phyloP scores from a whole-genome alignment of 2,888 invertebrate genomes.

The Cataglyphis cursor region DNA sequence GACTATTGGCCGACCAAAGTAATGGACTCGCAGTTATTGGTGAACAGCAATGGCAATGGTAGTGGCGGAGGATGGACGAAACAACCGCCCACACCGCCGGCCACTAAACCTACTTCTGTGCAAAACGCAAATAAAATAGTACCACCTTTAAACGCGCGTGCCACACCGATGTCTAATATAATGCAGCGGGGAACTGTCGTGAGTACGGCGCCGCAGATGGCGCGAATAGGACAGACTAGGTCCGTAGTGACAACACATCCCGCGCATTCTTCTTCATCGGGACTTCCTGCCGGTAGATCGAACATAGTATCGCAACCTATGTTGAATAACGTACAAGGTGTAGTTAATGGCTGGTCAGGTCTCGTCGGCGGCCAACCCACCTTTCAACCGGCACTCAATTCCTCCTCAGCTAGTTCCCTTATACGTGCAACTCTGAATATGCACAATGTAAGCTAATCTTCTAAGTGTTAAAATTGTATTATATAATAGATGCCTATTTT shows the following conservation, averaged over 20 bases:
- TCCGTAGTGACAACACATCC: constrained; percentile 80
- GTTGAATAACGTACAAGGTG: constrained; percentile 84
- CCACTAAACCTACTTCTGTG: constrained; percentile 81
- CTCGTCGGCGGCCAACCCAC: constrained; percentile 87
- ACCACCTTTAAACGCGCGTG: constrained; percentile 75
- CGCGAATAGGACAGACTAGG: constrained; percentile 83
- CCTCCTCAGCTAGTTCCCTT: constrained; percentile 83
- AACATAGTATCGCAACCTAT: constrained; percentile 81
- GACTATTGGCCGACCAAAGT: constrained; percentile 98
- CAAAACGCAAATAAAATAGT: constrained; percentile 80
- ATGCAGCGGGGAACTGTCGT: constrained; percentile 79
- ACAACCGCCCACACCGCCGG: constrained; percentile 92
- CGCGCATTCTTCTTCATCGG: constrained; percentile 83
- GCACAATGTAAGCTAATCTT: constrained; percentile 83
- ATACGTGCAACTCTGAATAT: constrained; percentile 83
- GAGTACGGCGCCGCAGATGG: constrained; percentile 71
- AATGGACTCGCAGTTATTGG: constrained; percentile 93
- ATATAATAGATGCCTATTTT: background rate
- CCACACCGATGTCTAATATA: constrained; percentile 74
- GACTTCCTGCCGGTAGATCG: constrained; percentile 79
- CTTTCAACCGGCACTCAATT: constrained; percentile 83
- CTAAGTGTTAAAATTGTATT: background rate
- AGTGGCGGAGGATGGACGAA: constrained; percentile 92
- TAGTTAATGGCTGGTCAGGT: constrained; percentile 87
- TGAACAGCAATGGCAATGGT: constrained; percentile 90